Conservation (phyloP, 2,888 invertebrate genomes). For the Chesias legatella region DNA sequence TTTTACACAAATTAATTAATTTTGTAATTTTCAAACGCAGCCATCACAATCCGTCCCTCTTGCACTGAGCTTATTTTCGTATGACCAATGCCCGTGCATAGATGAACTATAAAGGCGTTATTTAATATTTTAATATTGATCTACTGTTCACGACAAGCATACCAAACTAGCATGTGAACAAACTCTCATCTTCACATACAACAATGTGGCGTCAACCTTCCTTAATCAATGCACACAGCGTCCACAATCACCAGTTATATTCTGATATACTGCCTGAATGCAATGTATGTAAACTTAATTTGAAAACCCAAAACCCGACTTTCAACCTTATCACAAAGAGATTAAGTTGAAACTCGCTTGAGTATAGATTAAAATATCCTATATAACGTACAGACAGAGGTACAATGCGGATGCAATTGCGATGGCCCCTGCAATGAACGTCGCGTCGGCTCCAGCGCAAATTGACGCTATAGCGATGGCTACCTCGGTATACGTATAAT, state of each 20-base stretch:
- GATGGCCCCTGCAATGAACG: conserved; percentile 56
- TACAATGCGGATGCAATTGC: conserved; percentile 59
- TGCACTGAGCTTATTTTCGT: too few relatives aligned
- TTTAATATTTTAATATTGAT: too few relatives aligned
- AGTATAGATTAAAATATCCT: conserved; percentile 9
- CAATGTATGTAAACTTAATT: conserved; percentile 34
- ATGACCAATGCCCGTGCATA: too few relatives aligned
- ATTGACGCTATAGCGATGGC: conserved; percentile 16
- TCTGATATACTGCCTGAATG: conserved; percentile 56
- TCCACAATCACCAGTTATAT: conserved; percentile 68
- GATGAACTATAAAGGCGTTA: too few relatives aligned
- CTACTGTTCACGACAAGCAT: too few relatives aligned
- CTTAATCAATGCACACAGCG: conserved; percentile 64
- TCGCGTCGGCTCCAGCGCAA: conserved; percentile 51
- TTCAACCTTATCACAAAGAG: neutral
- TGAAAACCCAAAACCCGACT: conserved; percentile 2
- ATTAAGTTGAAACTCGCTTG: conserved; percentile 5
- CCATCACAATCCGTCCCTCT: too few relatives aligned
- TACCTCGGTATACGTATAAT: neutral
- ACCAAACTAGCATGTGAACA: conserved; percentile 19
- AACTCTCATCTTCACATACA: conserved; percentile 23
- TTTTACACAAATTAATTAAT: too few relatives aligned
- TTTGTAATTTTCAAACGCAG: too few relatives aligned
- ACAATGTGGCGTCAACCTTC: conserved; percentile 54
- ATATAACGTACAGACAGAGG: conserved; percentile 25